Percentiles rank a stretch among this genome's conserved stretches.
These are phyloP conservation scores for Sialia sialis DNA, from an alignment of 2,113 vertebrate genomes.

Conservation along the genomic window DNA sequence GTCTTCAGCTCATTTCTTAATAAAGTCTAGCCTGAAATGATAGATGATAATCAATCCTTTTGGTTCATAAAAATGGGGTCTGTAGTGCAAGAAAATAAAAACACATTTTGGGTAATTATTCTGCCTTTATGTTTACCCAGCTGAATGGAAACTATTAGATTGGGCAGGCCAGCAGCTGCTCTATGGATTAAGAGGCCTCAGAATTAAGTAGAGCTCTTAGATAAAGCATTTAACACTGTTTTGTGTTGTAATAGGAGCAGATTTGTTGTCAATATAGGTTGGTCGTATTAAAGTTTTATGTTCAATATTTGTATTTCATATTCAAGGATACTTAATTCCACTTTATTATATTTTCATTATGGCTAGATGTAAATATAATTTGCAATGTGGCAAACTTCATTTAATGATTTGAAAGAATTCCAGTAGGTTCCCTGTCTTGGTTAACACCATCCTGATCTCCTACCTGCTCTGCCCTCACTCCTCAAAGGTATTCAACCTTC, in stretches of 20 bases:
- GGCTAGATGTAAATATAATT: background rate
- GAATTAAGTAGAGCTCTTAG: background rate
- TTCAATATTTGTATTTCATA: background rate
- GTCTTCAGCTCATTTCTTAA: background rate
- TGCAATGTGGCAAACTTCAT: background rate
- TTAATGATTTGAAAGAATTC: background rate
- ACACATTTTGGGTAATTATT: background rate
- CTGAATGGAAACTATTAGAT: background rate
- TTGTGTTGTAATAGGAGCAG: background rate
- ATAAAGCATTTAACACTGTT: background rate
- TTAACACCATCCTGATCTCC: background rate
- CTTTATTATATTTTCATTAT: background rate
- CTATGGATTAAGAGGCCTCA: background rate
- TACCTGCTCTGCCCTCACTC: background rate
- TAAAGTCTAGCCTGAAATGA: background rate
- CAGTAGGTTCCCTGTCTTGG: background rate
- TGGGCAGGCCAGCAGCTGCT: background rate
- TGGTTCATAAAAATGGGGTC: background rate
- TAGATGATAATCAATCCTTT: background rate
- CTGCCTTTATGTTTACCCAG: conserved; percentile 25
- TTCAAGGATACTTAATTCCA: background rate
- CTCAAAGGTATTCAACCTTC: background rate
- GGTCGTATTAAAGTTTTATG: background rate
- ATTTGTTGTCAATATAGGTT: background rate
- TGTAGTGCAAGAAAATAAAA: conserved; percentile 2